Conservation (phyloP, 2,797 vertebrate species). For the Eulemur albifrons region DNA sequence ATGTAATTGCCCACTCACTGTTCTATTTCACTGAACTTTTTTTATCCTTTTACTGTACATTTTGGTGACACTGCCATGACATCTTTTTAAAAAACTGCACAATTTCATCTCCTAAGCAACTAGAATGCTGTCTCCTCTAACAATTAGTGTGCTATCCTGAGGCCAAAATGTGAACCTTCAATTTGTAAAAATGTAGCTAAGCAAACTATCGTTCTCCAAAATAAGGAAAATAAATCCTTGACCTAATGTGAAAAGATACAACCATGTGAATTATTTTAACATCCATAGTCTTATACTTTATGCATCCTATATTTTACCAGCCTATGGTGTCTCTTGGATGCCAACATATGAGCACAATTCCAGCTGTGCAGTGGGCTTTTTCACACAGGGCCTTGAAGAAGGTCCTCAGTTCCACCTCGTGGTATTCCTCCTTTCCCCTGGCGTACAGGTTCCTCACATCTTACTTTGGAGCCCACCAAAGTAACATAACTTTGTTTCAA, state of each 20-base stretch:
- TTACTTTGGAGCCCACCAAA: not conserved
- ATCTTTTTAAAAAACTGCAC: not conserved
- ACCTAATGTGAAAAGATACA: not conserved
- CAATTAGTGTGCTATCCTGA: not conserved
- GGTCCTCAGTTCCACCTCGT: not conserved
- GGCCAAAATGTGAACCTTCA: not conserved
- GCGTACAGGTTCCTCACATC: not conserved
- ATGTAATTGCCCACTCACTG: not conserved
- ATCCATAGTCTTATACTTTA: not conserved
- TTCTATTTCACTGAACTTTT: not conserved
- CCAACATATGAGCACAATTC: not conserved
- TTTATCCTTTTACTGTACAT: not conserved
- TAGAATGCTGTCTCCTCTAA: not conserved
- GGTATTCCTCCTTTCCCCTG: not conserved
- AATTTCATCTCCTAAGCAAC: not conserved
- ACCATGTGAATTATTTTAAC: not conserved
- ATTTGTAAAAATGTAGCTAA: not conserved
- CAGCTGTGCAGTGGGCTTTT: not conserved
- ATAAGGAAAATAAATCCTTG: not conserved
- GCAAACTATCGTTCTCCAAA: not conserved
- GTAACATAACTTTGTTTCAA: not conserved
- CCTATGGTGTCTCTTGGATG: not conserved
- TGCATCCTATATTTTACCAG: not conserved
- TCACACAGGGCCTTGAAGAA: not conserved
- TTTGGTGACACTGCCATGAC: not conserved